A percentile compares a stretch with the other conserved stretches of the same genome.
Conservation (phyloP, 2,797 vertebrate species). For the Bradypus variegatus region DNA sequence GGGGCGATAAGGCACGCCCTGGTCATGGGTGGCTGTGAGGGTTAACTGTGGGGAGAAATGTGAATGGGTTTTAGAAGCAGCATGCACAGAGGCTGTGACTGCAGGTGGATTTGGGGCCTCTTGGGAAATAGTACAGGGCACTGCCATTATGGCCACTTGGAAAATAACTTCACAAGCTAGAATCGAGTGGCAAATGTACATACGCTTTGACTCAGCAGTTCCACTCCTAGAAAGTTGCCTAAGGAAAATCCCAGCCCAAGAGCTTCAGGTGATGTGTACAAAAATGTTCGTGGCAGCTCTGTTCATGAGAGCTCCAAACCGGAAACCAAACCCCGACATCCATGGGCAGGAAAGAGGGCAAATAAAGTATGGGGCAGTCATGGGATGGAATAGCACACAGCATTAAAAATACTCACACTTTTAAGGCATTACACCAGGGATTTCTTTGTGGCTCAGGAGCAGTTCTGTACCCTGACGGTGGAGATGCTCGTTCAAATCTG, state of each 20-base stretch:
- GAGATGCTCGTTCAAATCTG: not conserved
- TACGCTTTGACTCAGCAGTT: not conserved
- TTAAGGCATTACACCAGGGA: no score
- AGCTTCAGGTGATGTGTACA: rapidly evolving
- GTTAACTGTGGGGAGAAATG: rapidly evolving
- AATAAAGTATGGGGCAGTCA: not conserved
- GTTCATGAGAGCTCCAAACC: rapidly evolving
- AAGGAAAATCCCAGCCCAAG: not conserved
- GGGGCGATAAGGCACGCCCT: no score
- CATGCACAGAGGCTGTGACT: rapidly evolving
- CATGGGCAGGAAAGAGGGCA: not conserved
- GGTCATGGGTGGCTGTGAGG: rapidly evolving
- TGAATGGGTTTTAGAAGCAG: not conserved
- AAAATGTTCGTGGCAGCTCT: rapidly evolving
- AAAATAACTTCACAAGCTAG: not conserved
- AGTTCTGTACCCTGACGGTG: not conserved
- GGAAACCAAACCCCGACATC: not conserved
- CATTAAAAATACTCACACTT: no score
- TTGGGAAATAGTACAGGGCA: rapidly evolving
- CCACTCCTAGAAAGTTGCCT: not conserved
- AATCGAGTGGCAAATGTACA: rapidly evolving
- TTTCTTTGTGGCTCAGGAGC: not conserved
- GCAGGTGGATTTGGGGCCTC: rapidly evolving
- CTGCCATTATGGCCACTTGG: no score
- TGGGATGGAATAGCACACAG: not conserved